Percentiles rank a stretch among this genome's conserved stretches.
These are phyloP conservation scores for Crotalus tigris DNA, from an alignment of 2,113 vertebrate species.

Conservation along the genomic window DNA sequence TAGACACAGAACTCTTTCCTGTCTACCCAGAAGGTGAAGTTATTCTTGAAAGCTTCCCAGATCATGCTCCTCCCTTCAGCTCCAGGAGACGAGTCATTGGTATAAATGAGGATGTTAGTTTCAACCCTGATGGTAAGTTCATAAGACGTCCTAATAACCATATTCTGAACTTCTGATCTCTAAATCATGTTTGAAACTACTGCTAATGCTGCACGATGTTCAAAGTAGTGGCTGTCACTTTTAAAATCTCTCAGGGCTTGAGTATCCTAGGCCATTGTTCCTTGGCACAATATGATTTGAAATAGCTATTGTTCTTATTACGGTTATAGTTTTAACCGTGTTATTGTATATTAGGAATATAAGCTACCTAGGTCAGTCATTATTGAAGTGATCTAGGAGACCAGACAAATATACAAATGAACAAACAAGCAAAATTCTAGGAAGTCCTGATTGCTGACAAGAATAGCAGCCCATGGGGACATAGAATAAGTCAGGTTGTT, in stretches of 20 bases:
- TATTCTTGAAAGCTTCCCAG: conserved; percentile 9
- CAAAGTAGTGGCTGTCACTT: background rate
- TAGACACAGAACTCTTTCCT: conserved; percentile 40
- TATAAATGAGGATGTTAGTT: conserved; percentile 76
- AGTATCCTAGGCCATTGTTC: background rate
- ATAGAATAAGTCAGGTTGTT: background rate
- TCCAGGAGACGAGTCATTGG: conserved; percentile 70
- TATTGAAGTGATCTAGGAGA: background rate
- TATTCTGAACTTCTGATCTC: background rate
- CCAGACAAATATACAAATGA: background rate
- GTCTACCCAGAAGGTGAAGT: background rate
- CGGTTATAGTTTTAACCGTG: background rate
- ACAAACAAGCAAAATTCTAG: background rate
- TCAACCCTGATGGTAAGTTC: conserved; percentile 80
- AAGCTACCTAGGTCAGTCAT: background rate
- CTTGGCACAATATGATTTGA: background rate
- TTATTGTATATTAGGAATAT: background rate
- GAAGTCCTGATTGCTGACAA: background rate
- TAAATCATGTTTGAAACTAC: background rate
- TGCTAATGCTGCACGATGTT: background rate
- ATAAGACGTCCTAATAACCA: background rate
- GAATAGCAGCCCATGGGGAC: background rate
- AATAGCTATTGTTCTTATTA: background rate
- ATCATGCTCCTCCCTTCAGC: conserved; percentile 41
- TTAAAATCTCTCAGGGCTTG: background rate